A percentile compares a stretch with the other conserved stretches of the same genome.
Evolutionary conservation across 1,140 invertebrate species (phyloP).

Genomic region (Platorchestia sp.): DNA sequence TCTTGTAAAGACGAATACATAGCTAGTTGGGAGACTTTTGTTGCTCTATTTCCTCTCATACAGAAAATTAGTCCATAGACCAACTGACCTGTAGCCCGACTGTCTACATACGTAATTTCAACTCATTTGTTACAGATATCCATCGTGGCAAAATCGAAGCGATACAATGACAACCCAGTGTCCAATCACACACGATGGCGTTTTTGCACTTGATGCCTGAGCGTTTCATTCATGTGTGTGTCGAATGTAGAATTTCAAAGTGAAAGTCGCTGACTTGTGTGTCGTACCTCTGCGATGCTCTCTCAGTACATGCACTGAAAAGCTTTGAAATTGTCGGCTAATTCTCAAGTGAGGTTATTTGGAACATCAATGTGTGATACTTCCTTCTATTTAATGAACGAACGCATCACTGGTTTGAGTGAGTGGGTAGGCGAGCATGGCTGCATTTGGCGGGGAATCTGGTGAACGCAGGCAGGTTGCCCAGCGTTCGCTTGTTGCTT

Average conservation of each 20-base stretch:
- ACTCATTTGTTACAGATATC: no score
- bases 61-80: no score
- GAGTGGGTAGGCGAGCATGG: neutral
- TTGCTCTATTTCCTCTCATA: no score
- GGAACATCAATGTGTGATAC: neutral
- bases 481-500: neutral
- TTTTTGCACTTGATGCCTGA: neutral
- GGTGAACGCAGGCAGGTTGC: neutral
- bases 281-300: neutral
- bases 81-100: no score
- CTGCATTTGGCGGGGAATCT: neutral
- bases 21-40: no score
- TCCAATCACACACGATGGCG: neutral
- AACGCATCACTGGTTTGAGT: neutral
- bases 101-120: no score
- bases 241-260: neutral
- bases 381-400: neutral
- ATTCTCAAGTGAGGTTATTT: neutral
- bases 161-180: no score
- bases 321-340: neutral
- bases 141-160: no score
- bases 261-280: neutral
- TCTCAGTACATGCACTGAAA: neutral
- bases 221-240: neutral
- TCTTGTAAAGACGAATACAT: no score